A percentile compares a stretch with the other conserved stretches of the same genome.
Conservation (phyloP, 1,140 invertebrate genomes). For the Lamellibrachia luymesi region DNA sequence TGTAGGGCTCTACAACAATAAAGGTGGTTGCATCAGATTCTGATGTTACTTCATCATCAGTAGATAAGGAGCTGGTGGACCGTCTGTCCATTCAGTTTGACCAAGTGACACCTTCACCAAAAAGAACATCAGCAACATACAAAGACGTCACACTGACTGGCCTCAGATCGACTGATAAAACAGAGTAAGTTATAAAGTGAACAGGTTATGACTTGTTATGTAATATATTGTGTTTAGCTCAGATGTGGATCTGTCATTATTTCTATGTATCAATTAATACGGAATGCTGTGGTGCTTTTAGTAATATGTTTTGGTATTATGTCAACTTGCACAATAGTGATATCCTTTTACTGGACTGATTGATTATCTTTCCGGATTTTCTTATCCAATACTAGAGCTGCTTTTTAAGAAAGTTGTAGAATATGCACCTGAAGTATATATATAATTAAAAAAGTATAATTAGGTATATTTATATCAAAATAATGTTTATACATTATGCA, state of each 20-base stretch:
- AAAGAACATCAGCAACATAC: background rate
- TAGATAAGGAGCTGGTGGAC: background rate
- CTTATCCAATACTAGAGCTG: no score
- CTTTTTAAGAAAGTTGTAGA: no score
- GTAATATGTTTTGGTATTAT: background rate
- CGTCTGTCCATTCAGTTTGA: background rate
- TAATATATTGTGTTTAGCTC: background rate
- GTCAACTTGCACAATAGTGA: background rate
- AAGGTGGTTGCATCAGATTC: background rate
- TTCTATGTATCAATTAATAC: background rate
- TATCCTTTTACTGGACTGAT: background rate
- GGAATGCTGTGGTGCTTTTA: background rate
- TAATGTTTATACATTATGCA: background rate
- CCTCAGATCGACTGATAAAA: background rate
- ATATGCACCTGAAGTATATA: no score
- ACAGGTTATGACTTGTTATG: background rate
- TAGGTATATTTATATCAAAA: background rate
- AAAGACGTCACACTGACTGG: background rate
- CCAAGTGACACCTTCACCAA: background rate
- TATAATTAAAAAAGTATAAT: no score
- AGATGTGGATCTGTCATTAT: background rate
- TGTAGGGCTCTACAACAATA: background rate
- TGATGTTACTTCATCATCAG: background rate
- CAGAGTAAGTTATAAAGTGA: background rate
- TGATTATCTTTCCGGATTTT: background rate